Percentiles rank a stretch among this genome's conserved stretches.
Conservation (phyloP, 1,140 invertebrate genomes). For the Sipha flava region DNA sequence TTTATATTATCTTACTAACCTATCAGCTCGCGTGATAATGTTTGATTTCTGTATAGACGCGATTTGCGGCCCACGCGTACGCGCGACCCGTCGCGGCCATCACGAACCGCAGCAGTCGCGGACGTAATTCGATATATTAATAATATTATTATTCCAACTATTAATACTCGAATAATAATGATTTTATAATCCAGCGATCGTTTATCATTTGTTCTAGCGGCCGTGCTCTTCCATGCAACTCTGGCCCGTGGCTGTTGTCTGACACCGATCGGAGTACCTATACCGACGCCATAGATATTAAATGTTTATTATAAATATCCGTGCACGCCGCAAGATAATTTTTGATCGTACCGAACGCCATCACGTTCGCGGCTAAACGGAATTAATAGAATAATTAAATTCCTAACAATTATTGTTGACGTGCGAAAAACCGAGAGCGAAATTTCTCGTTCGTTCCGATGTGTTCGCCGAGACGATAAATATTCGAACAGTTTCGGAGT, state of each 20-base stretch:
- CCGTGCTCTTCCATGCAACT: too few species aligned
- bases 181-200: neutral
- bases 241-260: neutral
- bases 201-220: neutral
- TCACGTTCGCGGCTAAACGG: too few species aligned
- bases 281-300: too few species aligned
- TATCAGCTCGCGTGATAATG: neutral
- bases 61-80: neutral
- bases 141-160: neutral
- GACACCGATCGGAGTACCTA: too few species aligned
- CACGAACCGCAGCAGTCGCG: neutral
- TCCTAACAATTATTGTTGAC: too few species aligned
- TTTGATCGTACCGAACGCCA: too few species aligned
- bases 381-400: too few species aligned
- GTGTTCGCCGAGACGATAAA: too few species aligned
- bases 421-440: too few species aligned
- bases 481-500: too few species aligned
- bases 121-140: neutral
- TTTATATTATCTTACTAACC: neutral
- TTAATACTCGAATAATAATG: neutral
- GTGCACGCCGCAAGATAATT: neutral
- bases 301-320: neutral
- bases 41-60: neutral
- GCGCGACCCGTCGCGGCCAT: neutral
- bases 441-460: too few species aligned